A percentile compares a stretch with the other conserved stretches of the same genome.
phyloP scores from a whole-genome alignment of 1,140 invertebrate genomes.

The Bombyx mandarina region DNA sequence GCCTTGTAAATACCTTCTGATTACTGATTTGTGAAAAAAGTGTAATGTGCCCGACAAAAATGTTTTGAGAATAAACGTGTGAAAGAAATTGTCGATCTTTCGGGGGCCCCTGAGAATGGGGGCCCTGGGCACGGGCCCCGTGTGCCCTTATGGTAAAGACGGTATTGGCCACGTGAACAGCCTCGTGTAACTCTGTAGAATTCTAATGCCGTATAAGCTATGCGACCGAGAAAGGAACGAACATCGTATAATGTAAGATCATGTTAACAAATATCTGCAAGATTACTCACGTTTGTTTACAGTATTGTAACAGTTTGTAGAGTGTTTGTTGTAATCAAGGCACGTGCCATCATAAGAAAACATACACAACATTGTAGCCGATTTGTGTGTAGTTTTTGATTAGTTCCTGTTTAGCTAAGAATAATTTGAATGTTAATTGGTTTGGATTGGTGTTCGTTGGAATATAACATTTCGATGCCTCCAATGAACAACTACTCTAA shows the following conservation, averaged over 20 bases:
- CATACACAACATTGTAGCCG: conserved; percentile 6
- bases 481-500: too few species aligned
- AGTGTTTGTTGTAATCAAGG: conserved; percentile 10
- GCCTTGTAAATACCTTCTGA: too few species aligned
- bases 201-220: conserved; percentile 9
- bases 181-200: conserved; percentile 14
- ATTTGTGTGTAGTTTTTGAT: neutral
- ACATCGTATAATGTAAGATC: conserved; percentile 15
- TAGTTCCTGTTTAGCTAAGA: neutral
- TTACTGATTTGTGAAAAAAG: too few species aligned
- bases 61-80: too few species aligned
- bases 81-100: too few species aligned
- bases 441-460: too few species aligned
- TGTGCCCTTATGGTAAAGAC: too few species aligned
- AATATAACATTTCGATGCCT: too few species aligned
- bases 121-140: too few species aligned
- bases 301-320: conserved; percentile 14
- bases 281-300: conserved; percentile 22
- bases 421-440: too few species aligned
- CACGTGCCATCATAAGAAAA: conserved; percentile 16
- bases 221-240: conserved; percentile 11
- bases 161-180: neutral
- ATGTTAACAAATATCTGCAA: conserved; percentile 16
- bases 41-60: too few species aligned
- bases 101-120: too few species aligned